Conservation (phyloP, 2,888 invertebrate genomes). For the Leptogaster cylindrica region DNA sequence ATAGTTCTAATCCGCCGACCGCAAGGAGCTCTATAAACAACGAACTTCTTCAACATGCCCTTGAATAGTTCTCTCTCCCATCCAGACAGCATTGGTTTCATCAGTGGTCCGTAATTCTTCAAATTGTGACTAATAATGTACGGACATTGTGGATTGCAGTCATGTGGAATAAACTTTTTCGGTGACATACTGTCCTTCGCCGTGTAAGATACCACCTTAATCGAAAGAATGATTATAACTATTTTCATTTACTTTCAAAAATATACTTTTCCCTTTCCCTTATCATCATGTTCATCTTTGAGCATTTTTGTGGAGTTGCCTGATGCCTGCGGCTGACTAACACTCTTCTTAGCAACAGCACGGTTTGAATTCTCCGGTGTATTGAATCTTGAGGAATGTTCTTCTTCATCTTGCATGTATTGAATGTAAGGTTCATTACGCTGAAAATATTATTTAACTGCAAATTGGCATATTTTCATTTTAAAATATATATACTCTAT, state of each 20-base stretch:
- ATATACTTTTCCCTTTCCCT: conserved; percentile 58
- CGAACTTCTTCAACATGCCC: conserved; percentile 65
- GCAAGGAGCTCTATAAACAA: conserved; percentile 81
- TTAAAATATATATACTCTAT: conserved; percentile 54
- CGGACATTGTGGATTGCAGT: conserved; percentile 70
- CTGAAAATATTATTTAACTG: conserved; percentile 48
- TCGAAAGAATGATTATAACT: conserved; percentile 46
- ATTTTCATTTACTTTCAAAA: no score
- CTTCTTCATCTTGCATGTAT: conserved; percentile 59
- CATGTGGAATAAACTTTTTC: conserved; percentile 68
- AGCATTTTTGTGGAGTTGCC: conserved; percentile 60
- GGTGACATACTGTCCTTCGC: conserved; percentile 71
- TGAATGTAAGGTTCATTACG: conserved; percentile 60
- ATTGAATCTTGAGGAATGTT: conserved; percentile 46
- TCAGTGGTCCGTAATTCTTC: conserved; percentile 78
- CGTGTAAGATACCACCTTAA: conserved; percentile 71
- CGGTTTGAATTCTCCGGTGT: background rate
- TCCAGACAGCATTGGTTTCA: conserved; percentile 83
- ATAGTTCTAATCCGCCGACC: conserved; percentile 78
- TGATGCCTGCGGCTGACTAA: conserved; percentile 62
- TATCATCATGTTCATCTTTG: conserved; percentile 60
- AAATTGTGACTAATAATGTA: conserved; percentile 65
- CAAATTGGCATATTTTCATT: background rate
- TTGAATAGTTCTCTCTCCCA: conserved; percentile 75
- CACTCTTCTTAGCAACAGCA: conserved; percentile 83